Base-by-base conservation (phyloP, 2,888 invertebrate species). In the Caenorhabditis auriculariae region DNA sequence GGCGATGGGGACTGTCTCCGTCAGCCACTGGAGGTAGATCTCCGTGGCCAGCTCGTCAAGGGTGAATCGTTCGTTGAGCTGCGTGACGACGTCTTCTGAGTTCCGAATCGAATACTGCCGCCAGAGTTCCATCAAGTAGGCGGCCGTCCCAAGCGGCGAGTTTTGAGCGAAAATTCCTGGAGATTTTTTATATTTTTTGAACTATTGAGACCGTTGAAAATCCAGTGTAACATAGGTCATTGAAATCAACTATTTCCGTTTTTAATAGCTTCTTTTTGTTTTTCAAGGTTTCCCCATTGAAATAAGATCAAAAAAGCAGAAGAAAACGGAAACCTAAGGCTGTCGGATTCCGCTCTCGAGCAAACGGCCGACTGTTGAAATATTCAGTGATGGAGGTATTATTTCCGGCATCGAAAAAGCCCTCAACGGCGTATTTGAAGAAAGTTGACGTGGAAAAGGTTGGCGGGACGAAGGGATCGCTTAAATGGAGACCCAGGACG, bases 31-130 rank as follows among this genome's bases (percentile, higher is more conserved):
- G 19, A 75, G 55, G 41, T 69, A 60, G 44, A 70, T 66, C 46
- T 65, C 62, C 4, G 75, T 75, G 6, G 69, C 55, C 6, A 75
- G 47, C 43, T 75, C 75, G 37, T 75, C 75, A 0, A 70, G 55
- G 12, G 75, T 75, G 43, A 66, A 65, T 6, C 63, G 55, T 19
- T 55, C 38, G 19, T 66, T 65, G 12, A 75, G 60, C 26, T 48
- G 51, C 4, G 21, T 60, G 37, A 54, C 53, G 32, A 17, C 47
- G n/a, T n/a, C n/a, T n/a, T n/a, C n/a, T n/a, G n/a, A n/a, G 12
- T 38, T 46, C 39, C 7, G 29, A 5, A 50, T 49, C 5, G 63
- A 58, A 23, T 48, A 45, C 51, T 49, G 60, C 27, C 26, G 23
- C 62, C 72, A 73, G 4, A 52, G 58, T 3, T 60, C 56, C 43